phyloP scores from a whole-genome alignment of 1,140 invertebrate genomes.

The Pteromalus puparum region DNA sequence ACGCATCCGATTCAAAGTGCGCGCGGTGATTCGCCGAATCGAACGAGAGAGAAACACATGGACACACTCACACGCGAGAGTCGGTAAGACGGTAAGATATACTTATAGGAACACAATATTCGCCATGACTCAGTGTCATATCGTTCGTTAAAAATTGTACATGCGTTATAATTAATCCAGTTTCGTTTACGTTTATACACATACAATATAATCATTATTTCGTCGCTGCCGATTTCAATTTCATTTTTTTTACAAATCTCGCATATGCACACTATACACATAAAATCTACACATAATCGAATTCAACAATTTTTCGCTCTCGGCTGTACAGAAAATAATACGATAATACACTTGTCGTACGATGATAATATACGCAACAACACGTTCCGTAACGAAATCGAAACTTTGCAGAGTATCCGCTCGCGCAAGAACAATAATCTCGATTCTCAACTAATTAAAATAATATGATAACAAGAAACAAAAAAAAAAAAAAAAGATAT shows the following conservation, averaged over 20 bases:
- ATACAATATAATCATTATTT: background rate
- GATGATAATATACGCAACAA: conserved; percentile 33
- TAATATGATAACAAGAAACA: conserved; percentile 41
- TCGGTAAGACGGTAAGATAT: conserved; percentile 23
- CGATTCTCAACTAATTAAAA: conserved; percentile 44
- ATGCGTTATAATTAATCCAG: background rate
- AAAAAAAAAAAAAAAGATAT: conserved; percentile 4
- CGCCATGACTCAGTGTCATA: background rate
- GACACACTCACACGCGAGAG: background rate
- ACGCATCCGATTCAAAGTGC: conserved; percentile 5
- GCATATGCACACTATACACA: background rate
- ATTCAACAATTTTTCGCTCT: conserved; percentile 17
- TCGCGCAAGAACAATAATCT: conserved; percentile 26
- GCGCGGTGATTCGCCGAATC: background rate
- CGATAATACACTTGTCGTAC: background rate
- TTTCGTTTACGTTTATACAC: conserved; percentile 35
- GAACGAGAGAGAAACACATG: background rate
- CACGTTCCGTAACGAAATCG: conserved; percentile 26
- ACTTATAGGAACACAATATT: conserved; percentile 41
- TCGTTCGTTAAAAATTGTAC: conserved; percentile 3
- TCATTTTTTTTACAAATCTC: background rate
- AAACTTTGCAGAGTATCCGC: background rate
- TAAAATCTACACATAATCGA: conserved; percentile 25
- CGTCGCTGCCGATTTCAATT: background rate
- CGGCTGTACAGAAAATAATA: conserved; percentile 1